Percentiles rank a stretch among this genome's conserved stretches.
Conservation (phyloP, 2,113 vertebrate species). For the Oceanites oceanicus region DNA sequence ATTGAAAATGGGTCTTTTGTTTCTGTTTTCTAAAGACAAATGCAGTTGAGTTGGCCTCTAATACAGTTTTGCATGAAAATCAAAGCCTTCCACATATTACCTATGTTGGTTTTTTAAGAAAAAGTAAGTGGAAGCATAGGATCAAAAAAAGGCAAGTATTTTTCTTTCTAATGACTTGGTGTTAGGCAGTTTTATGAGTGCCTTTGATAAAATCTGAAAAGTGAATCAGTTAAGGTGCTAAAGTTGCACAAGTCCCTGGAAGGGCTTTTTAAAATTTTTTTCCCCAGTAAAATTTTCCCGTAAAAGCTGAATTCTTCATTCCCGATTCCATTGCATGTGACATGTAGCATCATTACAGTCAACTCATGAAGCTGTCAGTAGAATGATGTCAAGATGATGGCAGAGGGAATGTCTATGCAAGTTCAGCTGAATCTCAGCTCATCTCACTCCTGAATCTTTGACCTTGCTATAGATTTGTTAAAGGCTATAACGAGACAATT, state of each 20-base stretch:
- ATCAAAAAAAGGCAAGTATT: not conserved
- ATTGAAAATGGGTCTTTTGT: not conserved
- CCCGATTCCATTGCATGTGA: not conserved
- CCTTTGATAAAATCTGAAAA: not conserved
- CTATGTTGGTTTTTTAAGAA: not conserved
- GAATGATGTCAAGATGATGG: slow-evolving; percentile 1
- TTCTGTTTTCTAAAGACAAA: not conserved
- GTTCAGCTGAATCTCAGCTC: not conserved
- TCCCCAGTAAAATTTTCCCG: not conserved
- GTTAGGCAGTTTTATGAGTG: not conserved
- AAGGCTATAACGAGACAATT: not conserved
- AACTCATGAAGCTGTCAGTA: slow-evolving; percentile 46
- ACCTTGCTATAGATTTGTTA: not conserved
- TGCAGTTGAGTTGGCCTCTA: not conserved
- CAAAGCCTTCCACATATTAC: not conserved
- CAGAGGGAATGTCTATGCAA: slow-evolving; percentile 12
- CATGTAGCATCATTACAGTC: slow-evolving; percentile 6
- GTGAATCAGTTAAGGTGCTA: not conserved
- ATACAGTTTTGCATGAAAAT: not conserved
- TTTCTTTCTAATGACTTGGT: not conserved
- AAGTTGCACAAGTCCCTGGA: not conserved
- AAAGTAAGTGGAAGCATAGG: not conserved
- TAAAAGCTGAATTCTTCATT: slow-evolving; percentile 9
- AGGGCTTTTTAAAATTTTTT: not conserved
- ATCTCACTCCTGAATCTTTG: not conserved